Evolutionary conservation across 2,888 invertebrate species (phyloP), one percentile per base, ranked within the genome.

Genomic region (Phengaris arion): DNA sequence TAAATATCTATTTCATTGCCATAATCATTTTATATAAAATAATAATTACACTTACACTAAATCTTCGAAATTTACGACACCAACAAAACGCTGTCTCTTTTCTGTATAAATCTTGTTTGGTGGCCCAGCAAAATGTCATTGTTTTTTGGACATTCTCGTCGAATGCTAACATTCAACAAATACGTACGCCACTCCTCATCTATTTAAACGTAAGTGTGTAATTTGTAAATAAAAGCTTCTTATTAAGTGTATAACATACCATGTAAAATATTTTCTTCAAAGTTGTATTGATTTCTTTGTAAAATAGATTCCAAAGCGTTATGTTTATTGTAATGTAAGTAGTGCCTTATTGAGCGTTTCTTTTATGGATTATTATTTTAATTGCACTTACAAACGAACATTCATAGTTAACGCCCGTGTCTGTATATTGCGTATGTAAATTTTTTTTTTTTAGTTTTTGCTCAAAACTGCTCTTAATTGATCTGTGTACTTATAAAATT

Each of bases 401-500:
- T 55, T 84, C 85, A 85, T 85, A 79, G 77, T 48, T 8, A 48
- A 48, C 79, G 81, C 86, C 87, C 85, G 77, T 81, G 80, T 86
- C 81, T 86, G 86, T 89, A 86, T 85, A 86, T 77, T 92, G 90
- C 91, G 90, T 12, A 92, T 92, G 89, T 89, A 89, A 87, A 84
- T 88, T 22, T 22, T 22, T 86, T 86, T 85, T 84, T 84, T 84
- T 86, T 87, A 86, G 81, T 81, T 85, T 88, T 89, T 89, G 91
- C 91, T 92, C 91, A 92, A 90, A 88, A 88, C 89, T 88, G 80
- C 76, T 81, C 85, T 87, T 81, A 78, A 82, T 85, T 83, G 86
- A 89, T 88, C 88, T 89, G 84, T 88, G 93, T 93, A 93, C 93
- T 93, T 93, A 93, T 90, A 84, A 89, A 92, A 93, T 91, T 92